phyloP scores from a whole-genome alignment of 64 coral and sea anemone genomes.

The Porites australiensis region DNA sequence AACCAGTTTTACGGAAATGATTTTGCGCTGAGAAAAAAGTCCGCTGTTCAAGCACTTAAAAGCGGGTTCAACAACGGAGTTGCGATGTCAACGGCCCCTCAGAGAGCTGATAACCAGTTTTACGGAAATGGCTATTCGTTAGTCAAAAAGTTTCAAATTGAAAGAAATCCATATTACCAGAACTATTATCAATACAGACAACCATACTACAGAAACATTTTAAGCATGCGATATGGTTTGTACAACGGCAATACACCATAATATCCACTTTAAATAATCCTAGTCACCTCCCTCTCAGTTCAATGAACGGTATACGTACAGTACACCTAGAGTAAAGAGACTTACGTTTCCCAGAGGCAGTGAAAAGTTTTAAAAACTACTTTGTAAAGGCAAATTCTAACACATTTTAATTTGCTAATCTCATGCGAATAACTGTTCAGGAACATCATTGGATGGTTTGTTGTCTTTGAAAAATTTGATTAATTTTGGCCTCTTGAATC shows the following conservation, averaged over 20 bases:
- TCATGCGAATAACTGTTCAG: too few relatives aligned
- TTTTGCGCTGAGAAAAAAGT: constrained; percentile 13
- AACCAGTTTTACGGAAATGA: background rate
- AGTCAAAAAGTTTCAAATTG: constrained; percentile 91
- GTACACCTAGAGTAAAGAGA: too few relatives aligned
- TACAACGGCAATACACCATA: constrained; percentile 86
- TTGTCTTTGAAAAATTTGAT: too few relatives aligned
- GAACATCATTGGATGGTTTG: too few relatives aligned
- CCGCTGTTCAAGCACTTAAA: constrained; percentile 6
- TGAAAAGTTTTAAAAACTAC: too few relatives aligned
- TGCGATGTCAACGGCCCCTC: background rate
- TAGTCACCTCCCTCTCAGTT: too few relatives aligned
- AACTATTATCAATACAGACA: constrained; percentile 60
- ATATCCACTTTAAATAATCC: background rate
- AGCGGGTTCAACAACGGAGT: constrained; percentile 8
- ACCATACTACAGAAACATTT: constrained; percentile 78
- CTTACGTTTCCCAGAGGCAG: too few relatives aligned
- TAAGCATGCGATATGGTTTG: constrained; percentile 81
- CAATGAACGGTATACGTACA: too few relatives aligned
- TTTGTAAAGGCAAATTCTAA: too few relatives aligned
- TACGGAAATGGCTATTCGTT: constrained; percentile 32
- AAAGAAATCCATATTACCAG: constrained; percentile 82
- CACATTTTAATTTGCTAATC: too few relatives aligned
- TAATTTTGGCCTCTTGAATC: too few relatives aligned
- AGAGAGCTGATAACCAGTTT: background rate